Conservation (phyloP, 2,888 invertebrate species). For the Galeruca laticollis region DNA sequence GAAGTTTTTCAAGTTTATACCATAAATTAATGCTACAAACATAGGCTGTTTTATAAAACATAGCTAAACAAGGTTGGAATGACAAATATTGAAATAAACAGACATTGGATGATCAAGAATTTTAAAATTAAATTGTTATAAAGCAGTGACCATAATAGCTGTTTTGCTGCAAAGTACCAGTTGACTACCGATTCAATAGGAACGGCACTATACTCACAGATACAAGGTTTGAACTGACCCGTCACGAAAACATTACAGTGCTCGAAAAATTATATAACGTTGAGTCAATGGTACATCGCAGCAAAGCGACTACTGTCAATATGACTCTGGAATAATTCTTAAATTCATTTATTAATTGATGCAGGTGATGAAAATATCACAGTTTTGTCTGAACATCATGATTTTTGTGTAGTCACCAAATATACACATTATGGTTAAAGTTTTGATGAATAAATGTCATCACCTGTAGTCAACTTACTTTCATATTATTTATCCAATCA, state of each 20-base stretch:
- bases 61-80: slow-evolving; percentile 13
- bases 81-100: slow-evolving; percentile 21
- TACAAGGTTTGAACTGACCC: too few species aligned
- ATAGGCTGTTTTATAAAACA: neutral
- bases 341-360: neutral
- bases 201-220: too few species aligned
- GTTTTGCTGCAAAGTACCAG: too few species aligned
- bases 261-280: too few species aligned
- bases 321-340: slow-evolving; percentile 8
- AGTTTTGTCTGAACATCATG: neutral
- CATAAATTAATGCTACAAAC: slow-evolving; percentile 9
- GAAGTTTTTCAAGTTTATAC: neutral
- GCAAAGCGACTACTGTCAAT: too few species aligned
- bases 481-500: neutral
- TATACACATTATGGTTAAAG: slow-evolving; percentile 18
- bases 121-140: neutral
- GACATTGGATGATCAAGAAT: slow-evolving; percentile 7
- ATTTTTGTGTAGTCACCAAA: slow-evolving; percentile 5
- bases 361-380: slow-evolving; percentile 20
- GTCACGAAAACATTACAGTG: too few species aligned
- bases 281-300: too few species aligned
- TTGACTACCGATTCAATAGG: too few species aligned
- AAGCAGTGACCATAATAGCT: slow-evolving; percentile 4
- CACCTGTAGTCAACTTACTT: neutral
- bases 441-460: slow-evolving; percentile 10